These are phyloP conservation scores for Euthynnus affinis DNA, from an alignment of 2,797 vertebrate species.

Conservation along the genomic window DNA sequence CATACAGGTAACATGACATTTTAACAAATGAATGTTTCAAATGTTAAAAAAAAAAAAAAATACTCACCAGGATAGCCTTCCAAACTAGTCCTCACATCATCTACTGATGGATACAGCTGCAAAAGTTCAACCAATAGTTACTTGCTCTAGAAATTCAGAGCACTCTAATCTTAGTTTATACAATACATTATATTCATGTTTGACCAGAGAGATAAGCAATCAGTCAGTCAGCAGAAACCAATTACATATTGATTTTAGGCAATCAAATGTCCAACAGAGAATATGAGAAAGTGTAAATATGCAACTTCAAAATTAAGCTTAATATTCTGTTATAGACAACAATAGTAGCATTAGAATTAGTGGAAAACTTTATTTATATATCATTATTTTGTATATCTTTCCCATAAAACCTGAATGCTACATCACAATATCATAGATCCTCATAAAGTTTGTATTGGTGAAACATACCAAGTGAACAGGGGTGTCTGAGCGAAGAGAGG, in stretches of 20 bases:
- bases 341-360: neutral
- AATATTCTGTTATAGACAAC: no score
- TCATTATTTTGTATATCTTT: neutral
- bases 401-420: neutral
- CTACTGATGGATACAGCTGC: slow-evolving; percentile 95
- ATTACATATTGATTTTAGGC: neutral
- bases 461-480: slow-evolving; percentile 90
- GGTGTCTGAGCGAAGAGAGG: slow-evolving; percentile 71
- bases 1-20: neutral
- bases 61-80: slow-evolving; percentile 96
- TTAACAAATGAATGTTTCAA: neutral
- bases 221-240: neutral
- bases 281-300: neutral
- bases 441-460: neutral
- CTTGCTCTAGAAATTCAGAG: neutral
- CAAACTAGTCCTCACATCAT: slow-evolving; percentile 95
- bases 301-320: slow-evolving; percentile 2
- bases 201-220: neutral
- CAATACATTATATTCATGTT: neutral
- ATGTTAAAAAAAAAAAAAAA: no score
- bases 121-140: slow-evolving; percentile 16
- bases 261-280: neutral
- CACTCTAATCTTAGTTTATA: neutral
- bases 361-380: neutral
- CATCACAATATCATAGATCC: neutral